These are phyloP conservation scores for Caenorhabditis imperialis DNA, from an alignment of 2,888 invertebrate species.

Conservation along the genomic window DNA sequence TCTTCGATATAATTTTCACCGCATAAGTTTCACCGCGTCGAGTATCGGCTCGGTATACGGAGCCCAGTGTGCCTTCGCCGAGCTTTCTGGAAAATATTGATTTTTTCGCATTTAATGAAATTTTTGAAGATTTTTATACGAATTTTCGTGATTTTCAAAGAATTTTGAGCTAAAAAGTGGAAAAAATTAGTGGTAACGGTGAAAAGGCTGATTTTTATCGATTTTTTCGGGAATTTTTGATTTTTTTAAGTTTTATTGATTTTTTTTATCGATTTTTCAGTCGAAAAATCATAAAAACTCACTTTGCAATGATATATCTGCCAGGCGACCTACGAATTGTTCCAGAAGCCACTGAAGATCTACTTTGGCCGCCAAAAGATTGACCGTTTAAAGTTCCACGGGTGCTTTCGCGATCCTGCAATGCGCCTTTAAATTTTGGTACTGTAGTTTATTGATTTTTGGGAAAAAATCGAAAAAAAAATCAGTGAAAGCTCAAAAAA, in stretches of 20 bases:
- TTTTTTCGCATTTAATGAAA: no score
- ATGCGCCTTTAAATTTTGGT: slow-evolving; percentile 21
- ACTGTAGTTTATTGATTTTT: neutral
- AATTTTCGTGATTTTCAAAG: no score
- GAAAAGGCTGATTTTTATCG: no score
- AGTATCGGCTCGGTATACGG: slow-evolving; percentile 28
- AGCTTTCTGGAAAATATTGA: slow-evolving; percentile 32
- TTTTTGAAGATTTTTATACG: no score
- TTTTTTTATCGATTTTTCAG: neutral
- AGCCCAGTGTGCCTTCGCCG: slow-evolving; percentile 43
- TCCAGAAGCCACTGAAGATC: no score
- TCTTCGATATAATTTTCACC: slow-evolving; percentile 37
- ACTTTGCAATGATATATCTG: slow-evolving; percentile 38
- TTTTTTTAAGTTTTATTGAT: neutral
- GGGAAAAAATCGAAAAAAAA: no score
- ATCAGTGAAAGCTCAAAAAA: no score
- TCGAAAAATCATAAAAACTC: no score
- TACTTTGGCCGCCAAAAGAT: no score
- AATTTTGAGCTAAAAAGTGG: no score
- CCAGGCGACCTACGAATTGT: slow-evolving; percentile 16
- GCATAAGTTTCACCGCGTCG: slow-evolving; percentile 41
- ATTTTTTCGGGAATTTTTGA: no score
- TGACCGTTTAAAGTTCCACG: slow-evolving; percentile 28
- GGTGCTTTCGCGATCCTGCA: neutral
- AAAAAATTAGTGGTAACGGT: no score